Evolutionary conservation across 2,113 vertebrate species (phyloP).

Genomic region (Xiphophorus couchianus): DNA sequence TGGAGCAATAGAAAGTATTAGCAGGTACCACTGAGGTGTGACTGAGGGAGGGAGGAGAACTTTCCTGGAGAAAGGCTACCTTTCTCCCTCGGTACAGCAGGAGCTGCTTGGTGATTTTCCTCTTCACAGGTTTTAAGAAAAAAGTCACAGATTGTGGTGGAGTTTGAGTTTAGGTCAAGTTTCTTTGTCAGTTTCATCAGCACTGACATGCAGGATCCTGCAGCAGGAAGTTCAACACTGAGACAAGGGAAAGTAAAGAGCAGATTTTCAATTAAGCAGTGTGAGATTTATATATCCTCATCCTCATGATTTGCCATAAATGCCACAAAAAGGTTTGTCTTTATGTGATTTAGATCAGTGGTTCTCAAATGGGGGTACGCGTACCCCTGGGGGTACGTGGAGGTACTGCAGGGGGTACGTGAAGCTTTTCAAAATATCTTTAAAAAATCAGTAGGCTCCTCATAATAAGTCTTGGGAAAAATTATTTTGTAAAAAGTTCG

Average conservation of each 20-base stretch:
- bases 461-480: no score
- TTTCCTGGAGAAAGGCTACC: slow-evolving; percentile 35
- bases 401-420: no score
- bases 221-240: slow-evolving; percentile 22
- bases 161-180: slow-evolving; percentile 25
- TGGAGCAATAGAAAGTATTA: slow-evolving; percentile 64
- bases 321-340: neutral
- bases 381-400: no score
- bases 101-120: slow-evolving; percentile 45
- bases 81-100: slow-evolving; percentile 21
- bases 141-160: slow-evolving; percentile 43
- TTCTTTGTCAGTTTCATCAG: slow-evolving; percentile 47
- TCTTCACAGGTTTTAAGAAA: slow-evolving; percentile 40
- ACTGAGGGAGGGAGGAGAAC: slow-evolving; percentile 46
- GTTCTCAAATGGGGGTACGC: no score
- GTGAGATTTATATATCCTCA: neutral
- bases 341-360: neutral
- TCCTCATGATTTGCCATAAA: neutral
- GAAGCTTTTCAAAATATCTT: no score
- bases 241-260: slow-evolving; percentile 18
- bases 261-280: slow-evolving; percentile 19
- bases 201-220: slow-evolving; percentile 29
- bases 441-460: no score
- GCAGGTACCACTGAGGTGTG: slow-evolving; percentile 58
- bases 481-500: no score